Evolutionary conservation across 2,113 vertebrate species (phyloP).

Genomic region (Butastur rufipennis): DNA sequence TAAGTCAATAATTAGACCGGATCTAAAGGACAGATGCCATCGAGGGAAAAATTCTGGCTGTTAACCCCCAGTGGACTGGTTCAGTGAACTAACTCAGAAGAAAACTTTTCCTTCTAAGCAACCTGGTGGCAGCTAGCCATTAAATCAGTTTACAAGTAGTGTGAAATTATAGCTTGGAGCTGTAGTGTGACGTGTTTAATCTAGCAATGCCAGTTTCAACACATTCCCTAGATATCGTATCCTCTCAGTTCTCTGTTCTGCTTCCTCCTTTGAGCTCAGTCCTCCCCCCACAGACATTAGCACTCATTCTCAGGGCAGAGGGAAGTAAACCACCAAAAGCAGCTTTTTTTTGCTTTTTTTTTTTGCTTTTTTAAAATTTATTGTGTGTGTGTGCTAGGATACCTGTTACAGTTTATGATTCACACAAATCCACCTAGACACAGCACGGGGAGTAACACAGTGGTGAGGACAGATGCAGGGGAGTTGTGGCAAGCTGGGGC

Average conservation of each 20-base stretch:
- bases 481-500: background rate
- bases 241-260: background rate
- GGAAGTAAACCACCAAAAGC: background rate
- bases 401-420: background rate
- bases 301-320: background rate
- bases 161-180: conserved; percentile 7
- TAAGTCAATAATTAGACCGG: background rate
- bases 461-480: background rate
- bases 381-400: background rate
- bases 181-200: background rate
- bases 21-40: background rate
- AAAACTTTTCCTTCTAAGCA: background rate
- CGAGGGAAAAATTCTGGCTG: background rate
- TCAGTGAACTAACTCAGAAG: background rate
- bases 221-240: background rate
- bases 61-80: background rate
- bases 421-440: background rate
- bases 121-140: background rate
- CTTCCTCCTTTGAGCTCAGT: background rate
- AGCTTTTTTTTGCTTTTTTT: background rate
- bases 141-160: conserved; percentile 6
- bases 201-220: conserved; percentile 7
- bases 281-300: fast-evolving
- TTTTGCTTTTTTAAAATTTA: background rate
- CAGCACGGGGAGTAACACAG: background rate